Conservation (phyloP, 2,888 invertebrate genomes). For the Limnephilus rhombicus region DNA sequence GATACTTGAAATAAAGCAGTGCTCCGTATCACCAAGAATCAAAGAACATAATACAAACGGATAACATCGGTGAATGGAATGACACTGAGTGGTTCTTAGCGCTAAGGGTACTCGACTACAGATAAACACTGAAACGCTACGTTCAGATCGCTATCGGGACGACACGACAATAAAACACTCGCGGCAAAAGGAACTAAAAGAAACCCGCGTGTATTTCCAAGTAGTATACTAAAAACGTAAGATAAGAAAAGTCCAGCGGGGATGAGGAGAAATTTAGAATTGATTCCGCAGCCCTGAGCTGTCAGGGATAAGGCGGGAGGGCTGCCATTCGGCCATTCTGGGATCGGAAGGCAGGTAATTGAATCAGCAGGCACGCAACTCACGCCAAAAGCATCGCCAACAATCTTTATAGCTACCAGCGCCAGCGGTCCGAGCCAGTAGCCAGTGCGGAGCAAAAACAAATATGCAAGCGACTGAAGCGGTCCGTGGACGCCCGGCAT, state of each 20-base stretch:
- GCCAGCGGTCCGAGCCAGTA: not conserved
- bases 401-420: slow-evolving; percentile 18
- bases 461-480: slow-evolving; percentile 27
- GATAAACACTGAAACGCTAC: slow-evolving; percentile 32
- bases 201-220: not conserved
- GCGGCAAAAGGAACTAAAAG: not conserved
- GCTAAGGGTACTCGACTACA: slow-evolving; percentile 44
- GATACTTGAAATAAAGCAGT: not conserved
- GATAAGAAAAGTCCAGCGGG: not conserved
- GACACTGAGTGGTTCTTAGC: slow-evolving; percentile 45
- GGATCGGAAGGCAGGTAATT: slow-evolving; percentile 10
- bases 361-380: slow-evolving; percentile 40
- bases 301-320: not conserved
- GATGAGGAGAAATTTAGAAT: not conserved
- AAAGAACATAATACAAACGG: slow-evolving; percentile 22
- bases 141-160: slow-evolving; percentile 24
- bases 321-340: not conserved
- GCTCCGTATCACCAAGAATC: slow-evolving; percentile 5
- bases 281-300: slow-evolving; percentile 10
- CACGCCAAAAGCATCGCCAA: slow-evolving; percentile 10
- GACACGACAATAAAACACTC: slow-evolving; percentile 14
- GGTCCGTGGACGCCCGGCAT: slow-evolving; percentile 22
- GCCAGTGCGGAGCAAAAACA: slow-evolving; percentile 30
- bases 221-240: not conserved
- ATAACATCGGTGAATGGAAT: slow-evolving; percentile 36